Evolutionary conservation across 92 coral and sea anemone genomes (phyloP), one percentile per base, ranked within the genome.

Genomic region (Umimayanthus kanabou): DNA sequence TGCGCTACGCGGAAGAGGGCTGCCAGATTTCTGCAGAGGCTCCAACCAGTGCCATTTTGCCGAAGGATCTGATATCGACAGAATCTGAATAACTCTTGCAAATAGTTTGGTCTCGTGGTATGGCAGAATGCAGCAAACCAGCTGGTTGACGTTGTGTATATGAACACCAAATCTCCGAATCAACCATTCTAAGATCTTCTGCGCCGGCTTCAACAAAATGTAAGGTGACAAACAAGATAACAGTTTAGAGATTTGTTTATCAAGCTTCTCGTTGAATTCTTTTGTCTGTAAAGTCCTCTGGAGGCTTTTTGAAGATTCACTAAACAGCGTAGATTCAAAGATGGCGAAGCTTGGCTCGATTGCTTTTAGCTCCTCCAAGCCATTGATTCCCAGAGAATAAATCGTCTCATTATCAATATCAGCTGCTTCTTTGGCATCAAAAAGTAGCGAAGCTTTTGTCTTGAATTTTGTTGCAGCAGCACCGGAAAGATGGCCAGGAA

Each of bases 371-470:
- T 95, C 98, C 50, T 97, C 97, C 39, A 97, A 89, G 23, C 99
- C 99, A 90, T 95, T 97, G 84, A 87, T 79, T 65, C 95, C 99
- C 90, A 97, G 76, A 13, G 99, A 94, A 85, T 88, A 95, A 16
- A 97, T 88, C n/a, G 99, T 94, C 82, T 97, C 99, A 88, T 92
- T 94, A 89, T 97, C 99, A 45, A 97, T 92, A 77, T 97, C 98
- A 18, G 97, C 94, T 45, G 99, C 99, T 86, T 97, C 99, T 84
- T 92, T 94, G 18, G 95, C 88, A 26, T 93, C 96, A 90, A 97
- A 97, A 4, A 97, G 92, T 67, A 97, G 91, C 50, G 99, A 97
- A 28, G 95, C 94, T 71, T 92, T 97, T 29, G 90, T 92, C 64
- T 77, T 85, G 45, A 90, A 93, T 65, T 92, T 91, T 18, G 91